Evolutionary conservation across 2,797 vertebrate species (phyloP).

Genomic region (Coccyzus lansbergi): DNA sequence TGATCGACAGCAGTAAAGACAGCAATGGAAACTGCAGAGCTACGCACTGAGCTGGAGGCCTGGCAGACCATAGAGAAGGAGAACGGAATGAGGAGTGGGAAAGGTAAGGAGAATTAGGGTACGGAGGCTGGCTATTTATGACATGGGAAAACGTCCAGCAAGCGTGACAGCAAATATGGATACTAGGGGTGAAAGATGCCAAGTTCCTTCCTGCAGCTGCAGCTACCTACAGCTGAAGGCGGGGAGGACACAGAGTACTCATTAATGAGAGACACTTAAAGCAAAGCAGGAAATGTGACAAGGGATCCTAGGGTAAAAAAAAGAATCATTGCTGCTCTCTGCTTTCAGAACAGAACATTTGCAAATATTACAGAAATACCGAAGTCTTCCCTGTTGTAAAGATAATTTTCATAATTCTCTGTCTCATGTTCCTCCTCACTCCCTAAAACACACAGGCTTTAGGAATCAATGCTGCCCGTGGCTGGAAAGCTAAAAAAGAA

Average conservation of each 20-base stretch:
- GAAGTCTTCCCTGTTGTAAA: rapidly evolving
- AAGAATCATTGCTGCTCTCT: neutral
- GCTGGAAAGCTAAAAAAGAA: neutral
- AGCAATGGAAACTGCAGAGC: neutral
- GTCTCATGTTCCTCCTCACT: neutral
- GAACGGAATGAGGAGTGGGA: neutral
- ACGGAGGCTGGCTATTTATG: neutral
- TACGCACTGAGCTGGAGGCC: neutral
- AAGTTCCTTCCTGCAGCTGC: neutral
- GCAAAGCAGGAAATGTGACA: neutral
- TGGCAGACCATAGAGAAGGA: neutral
- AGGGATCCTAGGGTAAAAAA: neutral
- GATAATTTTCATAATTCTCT: neutral
- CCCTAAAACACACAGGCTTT: neutral
- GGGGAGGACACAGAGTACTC: neutral
- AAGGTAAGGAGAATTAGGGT: neutral
- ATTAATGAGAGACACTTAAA: neutral
- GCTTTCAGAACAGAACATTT: neutral
- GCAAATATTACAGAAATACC: neutral
- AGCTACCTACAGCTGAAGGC: neutral
- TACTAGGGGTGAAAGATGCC: neutral
- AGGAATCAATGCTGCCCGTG: neutral
- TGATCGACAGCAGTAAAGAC: neutral
- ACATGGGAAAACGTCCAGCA: neutral
- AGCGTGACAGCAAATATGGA: neutral